A percentile compares a stretch with the other conserved stretches of the same genome.
phyloP scores from a whole-genome alignment of 2,888 invertebrate species.

The Teleiodes luculella region DNA sequence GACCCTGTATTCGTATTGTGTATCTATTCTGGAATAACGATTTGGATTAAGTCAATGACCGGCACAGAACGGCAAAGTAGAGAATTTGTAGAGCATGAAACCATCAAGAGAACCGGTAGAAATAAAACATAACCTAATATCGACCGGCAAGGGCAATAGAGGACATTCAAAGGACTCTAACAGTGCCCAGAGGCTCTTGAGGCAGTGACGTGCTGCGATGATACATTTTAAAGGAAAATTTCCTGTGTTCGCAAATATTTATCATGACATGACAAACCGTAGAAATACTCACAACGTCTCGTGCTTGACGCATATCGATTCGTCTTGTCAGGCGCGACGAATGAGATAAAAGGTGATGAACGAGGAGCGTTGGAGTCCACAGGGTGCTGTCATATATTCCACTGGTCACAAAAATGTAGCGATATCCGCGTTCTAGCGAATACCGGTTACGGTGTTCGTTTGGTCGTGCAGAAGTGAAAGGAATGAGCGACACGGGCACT shows the following conservation, averaged over 20 bases:
- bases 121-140: constrained; percentile 11
- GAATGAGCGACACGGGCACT: constrained; percentile 53
- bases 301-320: constrained; percentile 76
- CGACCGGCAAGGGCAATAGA: constrained; percentile 1
- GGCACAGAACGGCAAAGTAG: not conserved
- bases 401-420: constrained; percentile 49
- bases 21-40: too few species aligned
- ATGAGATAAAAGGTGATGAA: constrained; percentile 73
- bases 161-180: not conserved
- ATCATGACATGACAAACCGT: constrained; percentile 21
- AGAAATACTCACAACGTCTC: constrained; percentile 69
- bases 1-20: too few species aligned
- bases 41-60: not conserved
- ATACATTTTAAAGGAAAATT: constrained; percentile 32
- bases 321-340: constrained; percentile 69
- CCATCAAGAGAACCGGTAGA: not conserved
- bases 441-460: constrained; percentile 50
- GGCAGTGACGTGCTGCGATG: not conserved
- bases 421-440: constrained; percentile 62
- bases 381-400: constrained; percentile 69
- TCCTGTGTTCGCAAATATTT: constrained; percentile 49
- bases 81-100: not conserved
- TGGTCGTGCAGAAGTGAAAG: constrained; percentile 59
- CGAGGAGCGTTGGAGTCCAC: constrained; percentile 74
- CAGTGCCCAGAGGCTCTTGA: not conserved